Percentiles rank a stretch among this genome's conserved stretches.
Evolutionary conservation across 2,113 vertebrate genomes (phyloP).

Genomic region (Xenopus tropicalis): UCB_Xtro_10.0 CM004447.2:47729001-47729500

Average conservation of each 20-base stretch:
- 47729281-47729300: background rate
- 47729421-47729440: too few relatives aligned
- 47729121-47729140: too few relatives aligned
- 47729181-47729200: conserved; percentile 22
- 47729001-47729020: conserved; percentile 31
- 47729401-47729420: too few relatives aligned
- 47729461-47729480: too few relatives aligned
- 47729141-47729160: conserved; percentile 35
- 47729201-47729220: conserved; percentile 2
- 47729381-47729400: too few relatives aligned
- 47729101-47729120: background rate
- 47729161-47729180: conserved; percentile 7
- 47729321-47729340: background rate
- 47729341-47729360: background rate
- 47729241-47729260: conserved; percentile 13
- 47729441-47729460: too few relatives aligned
- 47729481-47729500: too few relatives aligned
- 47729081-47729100: conserved; percentile 9
- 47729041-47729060: conserved; percentile 19
- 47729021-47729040: background rate
- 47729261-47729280: conserved; percentile 1
- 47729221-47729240: background rate
- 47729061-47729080: conserved; percentile 30
- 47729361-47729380: too few relatives aligned
- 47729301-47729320: background rate